Evolutionary conservation across 2,888 invertebrate species (phyloP).

Genomic region (Dryobota labecula): DNA sequence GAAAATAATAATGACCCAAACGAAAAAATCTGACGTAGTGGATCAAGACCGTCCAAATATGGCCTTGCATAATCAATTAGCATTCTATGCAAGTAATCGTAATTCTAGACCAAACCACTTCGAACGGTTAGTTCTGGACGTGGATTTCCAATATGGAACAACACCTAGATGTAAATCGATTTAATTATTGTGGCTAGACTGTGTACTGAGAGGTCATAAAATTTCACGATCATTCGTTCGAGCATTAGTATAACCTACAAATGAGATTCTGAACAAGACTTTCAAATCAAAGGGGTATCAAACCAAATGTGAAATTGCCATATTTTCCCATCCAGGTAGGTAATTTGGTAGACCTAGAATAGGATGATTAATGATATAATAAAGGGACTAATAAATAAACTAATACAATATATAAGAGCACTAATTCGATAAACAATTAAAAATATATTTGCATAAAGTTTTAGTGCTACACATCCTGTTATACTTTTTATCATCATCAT

Average conservation of each 20-base stretch:
- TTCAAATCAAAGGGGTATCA: too few species aligned
- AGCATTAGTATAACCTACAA: neutral
- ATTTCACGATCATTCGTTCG: neutral
- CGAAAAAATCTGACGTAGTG: conserved; percentile 2
- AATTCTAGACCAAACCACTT: conserved; percentile 54
- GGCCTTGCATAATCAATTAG: conserved; percentile 57
- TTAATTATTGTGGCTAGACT: neutral
- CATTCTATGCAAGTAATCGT: conserved; percentile 54
- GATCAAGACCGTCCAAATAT: conserved; percentile 31
- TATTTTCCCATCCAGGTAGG: neutral
- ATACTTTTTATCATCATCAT: neutral
- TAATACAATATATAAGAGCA: neutral
- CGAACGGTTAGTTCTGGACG: conserved; percentile 21
- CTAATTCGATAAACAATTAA: neutral
- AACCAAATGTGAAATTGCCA: neutral
- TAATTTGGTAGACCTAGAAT: too few species aligned
- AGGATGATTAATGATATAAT: neutral
- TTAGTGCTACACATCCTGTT: too few species aligned
- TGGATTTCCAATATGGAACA: conserved; percentile 31
- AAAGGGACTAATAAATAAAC: neutral
- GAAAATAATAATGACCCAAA: neutral
- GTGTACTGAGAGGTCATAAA: neutral
- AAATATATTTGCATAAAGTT: neutral
- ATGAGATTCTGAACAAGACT: neutral
- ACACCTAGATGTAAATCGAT: conserved; percentile 15